Conservation (phyloP, 2,888 invertebrate genomes). For the Nebria brevicollis region DNA sequence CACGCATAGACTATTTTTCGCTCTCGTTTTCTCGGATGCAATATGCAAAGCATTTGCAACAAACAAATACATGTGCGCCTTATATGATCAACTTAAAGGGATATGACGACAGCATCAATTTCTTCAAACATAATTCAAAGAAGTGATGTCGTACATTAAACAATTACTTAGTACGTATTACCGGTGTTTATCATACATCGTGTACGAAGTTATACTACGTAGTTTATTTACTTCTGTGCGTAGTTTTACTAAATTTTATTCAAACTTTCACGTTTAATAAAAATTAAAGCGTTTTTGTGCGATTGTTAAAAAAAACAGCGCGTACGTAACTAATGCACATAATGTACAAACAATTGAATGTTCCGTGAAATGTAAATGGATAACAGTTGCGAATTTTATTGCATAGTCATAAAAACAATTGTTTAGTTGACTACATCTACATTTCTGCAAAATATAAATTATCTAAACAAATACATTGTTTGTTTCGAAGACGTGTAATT, state of each 20-base stretch:
- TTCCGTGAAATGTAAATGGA: too few relatives aligned
- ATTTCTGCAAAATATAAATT: too few relatives aligned
- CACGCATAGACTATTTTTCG: background rate
- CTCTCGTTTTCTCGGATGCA: slow-evolving; percentile 12
- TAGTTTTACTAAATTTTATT: background rate
- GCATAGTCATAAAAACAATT: too few relatives aligned
- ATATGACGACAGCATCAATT: slow-evolving; percentile 32
- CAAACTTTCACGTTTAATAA: background rate
- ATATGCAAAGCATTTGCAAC: slow-evolving; percentile 3
- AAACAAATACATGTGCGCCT: slow-evolving; percentile 13
- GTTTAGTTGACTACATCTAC: too few relatives aligned
- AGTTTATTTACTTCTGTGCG: background rate
- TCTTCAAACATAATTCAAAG: slow-evolving; percentile 9
- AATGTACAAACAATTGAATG: too few relatives aligned
- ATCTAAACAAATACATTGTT: too few relatives aligned
- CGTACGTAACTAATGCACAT: too few relatives aligned
- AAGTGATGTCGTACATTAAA: slow-evolving; percentile 24
- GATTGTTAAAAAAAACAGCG: too few relatives aligned
- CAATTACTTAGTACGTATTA: background rate
- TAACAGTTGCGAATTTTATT: too few relatives aligned
- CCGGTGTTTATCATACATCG: background rate
- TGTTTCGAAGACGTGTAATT: too few relatives aligned
- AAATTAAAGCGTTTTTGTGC: background rate
- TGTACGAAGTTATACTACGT: background rate
- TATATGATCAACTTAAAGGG: slow-evolving; percentile 32